Conservation (phyloP, 2,797 vertebrate genomes). For the Chelon labrosus region DNA sequence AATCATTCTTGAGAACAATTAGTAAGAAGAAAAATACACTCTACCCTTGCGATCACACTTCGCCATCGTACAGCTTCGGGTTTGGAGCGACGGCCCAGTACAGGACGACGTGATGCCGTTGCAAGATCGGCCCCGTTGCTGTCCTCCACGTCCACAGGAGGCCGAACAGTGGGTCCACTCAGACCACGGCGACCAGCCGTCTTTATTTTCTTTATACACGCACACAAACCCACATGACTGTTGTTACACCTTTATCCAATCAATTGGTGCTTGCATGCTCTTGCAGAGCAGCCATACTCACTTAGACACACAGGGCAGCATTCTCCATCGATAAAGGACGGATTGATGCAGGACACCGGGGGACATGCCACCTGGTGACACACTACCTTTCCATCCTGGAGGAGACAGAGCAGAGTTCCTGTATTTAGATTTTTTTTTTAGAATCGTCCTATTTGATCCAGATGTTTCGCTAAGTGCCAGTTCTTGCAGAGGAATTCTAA, state of each 20-base stretch:
- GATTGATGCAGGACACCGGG: constrained; percentile 89
- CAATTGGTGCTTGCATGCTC: neutral
- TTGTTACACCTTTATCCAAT: neutral
- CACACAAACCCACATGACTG: constrained; percentile 7
- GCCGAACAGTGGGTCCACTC: constrained; percentile 96
- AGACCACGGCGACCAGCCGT: constrained; percentile 97
- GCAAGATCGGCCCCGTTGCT: constrained; percentile 95
- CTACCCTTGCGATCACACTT: constrained; percentile 93
- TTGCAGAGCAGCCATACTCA: constrained; percentile 80
- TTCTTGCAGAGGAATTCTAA: constrained; percentile 36
- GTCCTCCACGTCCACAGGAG: constrained; percentile 93
- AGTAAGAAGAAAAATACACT: neutral
- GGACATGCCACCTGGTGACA: constrained; percentile 94
- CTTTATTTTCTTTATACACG: constrained; percentile 79
- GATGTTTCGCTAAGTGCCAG: constrained; percentile 57
- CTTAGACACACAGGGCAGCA: constrained; percentile 94
- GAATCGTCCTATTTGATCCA: constrained; percentile 29
- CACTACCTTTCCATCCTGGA: constrained; percentile 91
- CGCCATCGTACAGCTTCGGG: constrained; percentile 90
- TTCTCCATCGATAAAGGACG: constrained; percentile 89
- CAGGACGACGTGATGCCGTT: constrained; percentile 91
- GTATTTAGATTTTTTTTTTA: constrained; percentile 11
- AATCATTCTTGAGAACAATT: too few species aligned
- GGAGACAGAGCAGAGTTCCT: constrained; percentile 17
- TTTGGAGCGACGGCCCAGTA: constrained; percentile 92